These are phyloP conservation scores for Alviniconcha marisindica DNA, from an alignment of 1,140 invertebrate genomes.

Conservation along the genomic window DNA sequence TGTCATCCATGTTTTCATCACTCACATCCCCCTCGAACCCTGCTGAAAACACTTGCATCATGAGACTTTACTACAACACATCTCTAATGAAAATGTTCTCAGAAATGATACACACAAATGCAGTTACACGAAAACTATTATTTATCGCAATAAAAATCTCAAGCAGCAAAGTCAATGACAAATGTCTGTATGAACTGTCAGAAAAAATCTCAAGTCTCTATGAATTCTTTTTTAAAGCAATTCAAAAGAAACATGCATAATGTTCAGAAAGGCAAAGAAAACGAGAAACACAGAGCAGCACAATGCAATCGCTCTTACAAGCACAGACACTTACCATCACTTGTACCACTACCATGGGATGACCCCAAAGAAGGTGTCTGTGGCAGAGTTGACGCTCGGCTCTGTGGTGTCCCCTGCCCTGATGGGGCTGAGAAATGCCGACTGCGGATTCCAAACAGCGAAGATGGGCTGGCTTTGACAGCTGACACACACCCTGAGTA, in stretches of 20 bases:
- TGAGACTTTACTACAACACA: neutral
- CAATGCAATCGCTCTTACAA: too few species aligned
- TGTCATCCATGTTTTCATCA: conserved; percentile 81
- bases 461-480: conserved; percentile 10
- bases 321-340: conserved; percentile 60
- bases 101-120: too few species aligned
- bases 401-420: conserved; percentile 59
- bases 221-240: too few species aligned
- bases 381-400: conserved; percentile 61
- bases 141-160: too few species aligned
- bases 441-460: conserved; percentile 40
- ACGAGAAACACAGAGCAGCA: neutral
- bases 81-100: too few species aligned
- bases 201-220: too few species aligned
- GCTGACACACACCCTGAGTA: conserved; percentile 18
- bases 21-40: conserved; percentile 82
- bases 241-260: too few species aligned
- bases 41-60: conserved; percentile 38
- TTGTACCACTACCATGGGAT: conserved; percentile 66
- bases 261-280: neutral
- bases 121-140: too few species aligned
- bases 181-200: too few species aligned
- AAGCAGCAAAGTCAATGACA: too few species aligned
- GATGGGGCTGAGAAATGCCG: conserved; percentile 69
- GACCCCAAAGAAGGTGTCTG: conserved; percentile 69